These are phyloP conservation scores for Gymnopithys bicolor DNA, from an alignment of 2,797 vertebrate genomes.

Conservation along the genomic window DNA sequence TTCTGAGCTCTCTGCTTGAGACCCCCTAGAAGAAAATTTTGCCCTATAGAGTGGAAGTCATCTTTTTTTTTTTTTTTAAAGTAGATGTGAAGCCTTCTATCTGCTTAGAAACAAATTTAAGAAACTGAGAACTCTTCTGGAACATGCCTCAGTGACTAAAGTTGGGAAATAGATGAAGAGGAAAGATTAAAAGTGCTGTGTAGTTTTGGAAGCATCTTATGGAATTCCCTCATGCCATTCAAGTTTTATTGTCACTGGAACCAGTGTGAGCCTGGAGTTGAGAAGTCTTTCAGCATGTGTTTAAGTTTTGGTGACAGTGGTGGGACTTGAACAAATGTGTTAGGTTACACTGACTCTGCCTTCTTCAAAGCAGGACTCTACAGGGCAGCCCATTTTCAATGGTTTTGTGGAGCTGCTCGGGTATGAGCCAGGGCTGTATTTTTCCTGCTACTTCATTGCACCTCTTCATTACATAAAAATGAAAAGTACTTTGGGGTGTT, in stretches of 20 bases:
- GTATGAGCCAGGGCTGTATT: neutral
- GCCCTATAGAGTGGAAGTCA: neutral
- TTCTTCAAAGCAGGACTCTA: neutral
- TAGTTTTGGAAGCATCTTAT: neutral
- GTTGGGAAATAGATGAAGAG: neutral
- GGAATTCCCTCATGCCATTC: neutral
- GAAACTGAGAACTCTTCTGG: neutral
- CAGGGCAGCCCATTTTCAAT: neutral
- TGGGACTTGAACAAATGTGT: neutral
- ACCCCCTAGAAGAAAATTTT: neutral
- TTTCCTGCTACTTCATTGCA: neutral
- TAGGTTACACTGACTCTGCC: neutral
- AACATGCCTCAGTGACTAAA: neutral
- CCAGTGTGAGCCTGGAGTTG: neutral
- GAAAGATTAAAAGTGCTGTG: neutral
- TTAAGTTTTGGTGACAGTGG: neutral
- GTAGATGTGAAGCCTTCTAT: neutral
- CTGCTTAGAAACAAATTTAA: neutral
- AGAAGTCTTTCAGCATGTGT: neutral
- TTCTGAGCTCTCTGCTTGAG: neutral
- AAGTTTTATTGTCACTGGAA: neutral
- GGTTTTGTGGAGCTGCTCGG: neutral
- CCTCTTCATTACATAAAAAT: neutral
- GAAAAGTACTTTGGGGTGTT: neutral
- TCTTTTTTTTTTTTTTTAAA: neutral